These are phyloP conservation scores for Drosophila emarginata DNA, from an alignment of 2,888 invertebrate genomes.

Conservation along the genomic window DNA sequence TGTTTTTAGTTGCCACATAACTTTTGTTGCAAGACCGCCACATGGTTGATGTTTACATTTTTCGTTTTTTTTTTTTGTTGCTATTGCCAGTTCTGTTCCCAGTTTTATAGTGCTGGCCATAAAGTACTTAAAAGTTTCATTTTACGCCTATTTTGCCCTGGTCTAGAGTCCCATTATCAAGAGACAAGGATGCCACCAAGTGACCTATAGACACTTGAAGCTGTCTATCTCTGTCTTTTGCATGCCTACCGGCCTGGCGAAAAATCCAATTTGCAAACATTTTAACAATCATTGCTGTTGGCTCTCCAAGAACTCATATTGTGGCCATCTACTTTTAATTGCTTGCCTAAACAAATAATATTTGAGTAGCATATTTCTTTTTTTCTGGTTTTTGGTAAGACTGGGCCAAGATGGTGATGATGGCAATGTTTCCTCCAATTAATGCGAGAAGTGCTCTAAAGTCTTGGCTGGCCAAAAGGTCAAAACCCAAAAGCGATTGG, in stretches of 20 bases:
- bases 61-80: conserved; percentile 27
- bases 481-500: conserved; percentile 48
- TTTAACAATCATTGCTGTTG: conserved; percentile 74
- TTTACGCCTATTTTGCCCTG: conserved; percentile 76
- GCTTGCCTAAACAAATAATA: conserved; percentile 75
- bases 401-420: not conserved
- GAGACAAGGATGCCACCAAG: conserved; percentile 29
- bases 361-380: conserved; percentile 54
- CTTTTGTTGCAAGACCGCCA: conserved; percentile 41
- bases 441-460: conserved; percentile 52
- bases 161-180: conserved; percentile 67
- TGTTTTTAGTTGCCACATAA: conserved; percentile 49
- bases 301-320: conserved; percentile 53
- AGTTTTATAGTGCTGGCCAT: conserved; percentile 73
- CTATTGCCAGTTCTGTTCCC: conserved; percentile 31
- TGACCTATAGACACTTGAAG: conserved; percentile 51
- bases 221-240: not conserved
- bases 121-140: conserved; percentile 80
- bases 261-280: conserved; percentile 74
- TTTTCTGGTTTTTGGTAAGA: too few species aligned
- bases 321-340: conserved; percentile 67
- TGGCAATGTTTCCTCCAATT: conserved; percentile 51
- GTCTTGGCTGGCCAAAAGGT: conserved; percentile 33
- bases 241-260: conserved; percentile 35
- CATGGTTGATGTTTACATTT: conserved; percentile 71